Evolutionary conservation across 2,797 vertebrate species (phyloP).

Genomic region (Chelonia mydas): DNA sequence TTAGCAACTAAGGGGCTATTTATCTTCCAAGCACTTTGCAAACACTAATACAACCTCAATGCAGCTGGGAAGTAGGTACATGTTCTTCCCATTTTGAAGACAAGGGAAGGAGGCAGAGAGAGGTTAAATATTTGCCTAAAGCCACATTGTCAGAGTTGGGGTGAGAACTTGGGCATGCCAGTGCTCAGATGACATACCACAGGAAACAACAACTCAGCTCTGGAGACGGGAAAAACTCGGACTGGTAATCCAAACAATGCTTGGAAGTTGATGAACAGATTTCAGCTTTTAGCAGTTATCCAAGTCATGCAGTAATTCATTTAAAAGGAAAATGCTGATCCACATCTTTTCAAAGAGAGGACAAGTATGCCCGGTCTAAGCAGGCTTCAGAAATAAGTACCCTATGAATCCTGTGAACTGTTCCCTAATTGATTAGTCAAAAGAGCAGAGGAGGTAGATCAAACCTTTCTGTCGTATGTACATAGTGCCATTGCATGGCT

Average conservation of each 20-base stretch:
- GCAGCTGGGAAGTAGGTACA: background rate
- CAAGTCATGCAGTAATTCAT: background rate
- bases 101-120: background rate
- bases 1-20: too few species aligned
- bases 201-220: background rate
- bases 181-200: background rate
- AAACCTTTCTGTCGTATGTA: background rate
- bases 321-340: background rate
- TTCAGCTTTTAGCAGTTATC: conserved; percentile 10
- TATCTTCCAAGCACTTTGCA: background rate
- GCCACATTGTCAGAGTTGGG: too few species aligned
- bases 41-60: background rate
- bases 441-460: background rate
- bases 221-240: background rate
- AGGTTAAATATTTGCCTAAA: background rate
- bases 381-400: background rate
- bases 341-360: background rate
- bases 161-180: background rate
- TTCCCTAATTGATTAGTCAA: background rate
- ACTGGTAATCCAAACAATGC: conserved; percentile 6
- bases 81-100: background rate
- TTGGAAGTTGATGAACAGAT: conserved; percentile 29
- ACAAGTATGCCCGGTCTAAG: background rate
- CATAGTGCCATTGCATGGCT: background rate
- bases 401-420: background rate